A percentile compares a stretch with the other conserved stretches of the same genome.
Evolutionary conservation across 1,140 invertebrate species (phyloP).

Genomic region (Aphaenogaster floridana): DNA sequence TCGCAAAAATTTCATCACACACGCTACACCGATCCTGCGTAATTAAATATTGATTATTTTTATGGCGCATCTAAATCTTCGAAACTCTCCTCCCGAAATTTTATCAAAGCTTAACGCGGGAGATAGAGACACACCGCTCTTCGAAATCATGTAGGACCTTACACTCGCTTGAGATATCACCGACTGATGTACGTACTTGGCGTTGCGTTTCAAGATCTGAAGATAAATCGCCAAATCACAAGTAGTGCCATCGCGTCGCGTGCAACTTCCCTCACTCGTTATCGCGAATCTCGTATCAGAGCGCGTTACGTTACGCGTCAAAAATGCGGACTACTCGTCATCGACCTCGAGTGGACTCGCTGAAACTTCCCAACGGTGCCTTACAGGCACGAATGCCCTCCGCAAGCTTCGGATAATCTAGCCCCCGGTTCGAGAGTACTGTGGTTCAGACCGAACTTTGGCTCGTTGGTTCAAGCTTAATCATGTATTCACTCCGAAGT

Average conservation of each 20-base stretch:
- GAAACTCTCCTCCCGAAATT: neutral
- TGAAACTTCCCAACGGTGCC: constrained; percentile 30
- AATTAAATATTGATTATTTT: constrained; percentile 11
- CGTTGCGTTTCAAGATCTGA: neutral
- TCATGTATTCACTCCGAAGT: constrained; percentile 10
- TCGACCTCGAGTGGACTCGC: constrained; percentile 34
- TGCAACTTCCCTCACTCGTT: neutral
- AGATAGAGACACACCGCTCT: neutral
- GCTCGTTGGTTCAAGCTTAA: constrained; percentile 3
- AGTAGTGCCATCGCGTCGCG: neutral
- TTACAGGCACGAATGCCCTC: constrained; percentile 16
- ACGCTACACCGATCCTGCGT: neutral
- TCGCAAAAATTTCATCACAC: neutral
- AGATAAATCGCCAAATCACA: neutral
- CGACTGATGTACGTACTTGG: neutral
- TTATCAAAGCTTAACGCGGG: neutral
- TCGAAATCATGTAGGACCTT: neutral
- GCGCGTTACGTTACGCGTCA: constrained; percentile 15
- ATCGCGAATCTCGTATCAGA: neutral
- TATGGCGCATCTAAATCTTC: neutral
- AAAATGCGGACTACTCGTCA: constrained; percentile 36
- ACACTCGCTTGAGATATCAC: neutral
- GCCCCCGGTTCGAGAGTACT: constrained; percentile 17
- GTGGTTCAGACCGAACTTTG: neutral
- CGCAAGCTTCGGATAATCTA: constrained; percentile 15